These are phyloP conservation scores for Drosophila erecta DNA, from an alignment of 1,140 invertebrate species.

Conservation along the genomic window DNA sequence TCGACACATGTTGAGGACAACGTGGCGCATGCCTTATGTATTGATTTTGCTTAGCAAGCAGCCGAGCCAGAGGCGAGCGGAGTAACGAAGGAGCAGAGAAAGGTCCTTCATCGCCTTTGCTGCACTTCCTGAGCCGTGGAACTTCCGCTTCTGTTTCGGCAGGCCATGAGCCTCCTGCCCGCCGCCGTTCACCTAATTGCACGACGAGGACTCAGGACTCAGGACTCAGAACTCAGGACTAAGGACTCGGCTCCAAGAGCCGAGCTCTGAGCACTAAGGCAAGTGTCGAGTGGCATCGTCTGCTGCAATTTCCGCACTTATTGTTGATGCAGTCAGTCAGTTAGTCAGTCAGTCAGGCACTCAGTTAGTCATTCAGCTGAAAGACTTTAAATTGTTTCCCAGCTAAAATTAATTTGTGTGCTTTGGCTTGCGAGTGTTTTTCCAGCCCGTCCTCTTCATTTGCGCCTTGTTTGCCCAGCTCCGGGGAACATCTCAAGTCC, in stretches of 20 bases:
- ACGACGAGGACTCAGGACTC: constrained; percentile 55
- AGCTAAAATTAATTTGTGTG: constrained; percentile 76
- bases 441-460: constrained; percentile 28
- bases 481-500: constrained; percentile 57
- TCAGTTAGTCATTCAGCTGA: constrained; percentile 30
- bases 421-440: constrained; percentile 32
- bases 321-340: constrained; percentile 60
- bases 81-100: not conserved
- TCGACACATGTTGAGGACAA: constrained; percentile 48
- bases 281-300: constrained; percentile 55
- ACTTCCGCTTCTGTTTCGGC: constrained; percentile 62
- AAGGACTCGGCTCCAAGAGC: not conserved
- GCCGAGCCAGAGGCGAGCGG: not conserved
- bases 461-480: constrained; percentile 52
- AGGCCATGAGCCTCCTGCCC: constrained; percentile 25
- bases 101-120: constrained; percentile 51
- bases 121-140: constrained; percentile 65
- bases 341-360: constrained; percentile 18
- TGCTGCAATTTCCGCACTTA: constrained; percentile 72
- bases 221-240: constrained; percentile 9
- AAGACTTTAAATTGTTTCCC: constrained; percentile 75
- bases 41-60: constrained; percentile 74
- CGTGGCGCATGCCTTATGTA: constrained; percentile 67
- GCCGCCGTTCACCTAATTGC: constrained; percentile 73
- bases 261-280: constrained; percentile 2